phyloP scores from a whole-genome alignment of 2,888 invertebrate genomes.

The Amblyteles armatorius region DNA sequence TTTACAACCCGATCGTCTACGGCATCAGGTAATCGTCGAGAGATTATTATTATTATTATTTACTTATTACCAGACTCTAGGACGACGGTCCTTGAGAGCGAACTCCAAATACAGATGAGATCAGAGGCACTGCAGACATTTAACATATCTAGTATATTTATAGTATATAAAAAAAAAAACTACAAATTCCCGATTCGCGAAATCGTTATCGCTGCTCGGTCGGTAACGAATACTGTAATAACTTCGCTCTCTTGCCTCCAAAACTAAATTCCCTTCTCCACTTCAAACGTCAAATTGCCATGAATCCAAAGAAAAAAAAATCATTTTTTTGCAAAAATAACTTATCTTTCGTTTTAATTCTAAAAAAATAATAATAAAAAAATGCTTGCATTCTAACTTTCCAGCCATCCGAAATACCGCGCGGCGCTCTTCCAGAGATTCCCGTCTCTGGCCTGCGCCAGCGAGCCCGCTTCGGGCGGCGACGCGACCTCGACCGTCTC shows the following conservation, averaged over 20 bases:
- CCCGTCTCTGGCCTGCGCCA: slow-evolving; percentile 90
- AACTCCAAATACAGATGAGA: no score
- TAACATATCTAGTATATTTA: no score
- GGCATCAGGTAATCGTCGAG: slow-evolving; percentile 90
- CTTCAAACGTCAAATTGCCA: neutral
- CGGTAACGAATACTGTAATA: neutral
- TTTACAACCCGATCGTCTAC: slow-evolving; percentile 96
- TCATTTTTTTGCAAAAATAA: neutral
- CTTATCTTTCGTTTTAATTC: no score
- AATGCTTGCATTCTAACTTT: slow-evolving; percentile 12
- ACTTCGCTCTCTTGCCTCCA: neutral
- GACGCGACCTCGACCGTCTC: slow-evolving; percentile 89
- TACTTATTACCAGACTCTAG: no score
- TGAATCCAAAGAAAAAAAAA: neutral
- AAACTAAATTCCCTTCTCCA: neutral
- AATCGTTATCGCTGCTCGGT: neutral
- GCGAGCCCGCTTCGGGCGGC: slow-evolving; percentile 81
- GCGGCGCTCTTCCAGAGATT: slow-evolving; percentile 91
- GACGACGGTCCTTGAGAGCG: no score
- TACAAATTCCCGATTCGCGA: no score
- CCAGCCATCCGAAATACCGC: slow-evolving; percentile 92
- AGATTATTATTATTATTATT: no score
- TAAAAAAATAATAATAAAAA: no score
- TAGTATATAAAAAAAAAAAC: no score
- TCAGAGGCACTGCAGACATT: no score